phyloP scores from a whole-genome alignment of 2,113 vertebrate genomes.

The Neodontobutis hainanensis region DNA sequence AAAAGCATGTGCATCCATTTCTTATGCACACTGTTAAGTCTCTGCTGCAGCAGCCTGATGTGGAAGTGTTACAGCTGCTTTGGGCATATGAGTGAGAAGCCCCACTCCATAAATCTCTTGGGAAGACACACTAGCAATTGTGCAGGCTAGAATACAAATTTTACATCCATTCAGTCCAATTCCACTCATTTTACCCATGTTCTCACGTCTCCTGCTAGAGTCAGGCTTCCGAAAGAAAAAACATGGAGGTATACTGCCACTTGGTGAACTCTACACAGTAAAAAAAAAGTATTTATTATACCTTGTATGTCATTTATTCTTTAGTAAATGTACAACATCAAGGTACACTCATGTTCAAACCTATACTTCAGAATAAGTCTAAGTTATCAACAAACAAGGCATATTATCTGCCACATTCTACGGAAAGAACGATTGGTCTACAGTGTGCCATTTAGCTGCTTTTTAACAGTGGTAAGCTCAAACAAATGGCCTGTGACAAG shows the following conservation, averaged over 20 bases:
- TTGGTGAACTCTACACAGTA: neutral
- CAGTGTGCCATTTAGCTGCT: slow-evolving; percentile 58
- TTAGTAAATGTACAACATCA: neutral
- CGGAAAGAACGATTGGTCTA: slow-evolving; percentile 58
- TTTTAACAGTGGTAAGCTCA: slow-evolving; percentile 54
- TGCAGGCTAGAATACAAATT: slow-evolving; percentile 38
- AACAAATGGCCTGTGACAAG: slow-evolving; percentile 73
- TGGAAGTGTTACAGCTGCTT: slow-evolving; percentile 28
- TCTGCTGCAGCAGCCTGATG: slow-evolving; percentile 20
- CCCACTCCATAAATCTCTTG: slow-evolving; percentile 23
- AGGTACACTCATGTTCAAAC: neutral
- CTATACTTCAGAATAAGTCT: slow-evolving; percentile 76
- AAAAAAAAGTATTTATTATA: neutral
- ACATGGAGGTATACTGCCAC: neutral
- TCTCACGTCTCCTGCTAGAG: slow-evolving; percentile 22
- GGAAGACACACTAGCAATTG: slow-evolving; percentile 23
- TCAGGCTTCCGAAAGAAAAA: slow-evolving; percentile 1
- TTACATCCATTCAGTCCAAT: slow-evolving; percentile 23
- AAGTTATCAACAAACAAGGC: slow-evolving; percentile 57
- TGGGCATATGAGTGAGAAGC: slow-evolving; percentile 12
- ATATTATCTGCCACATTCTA: slow-evolving; percentile 55
- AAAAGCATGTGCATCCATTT: neutral
- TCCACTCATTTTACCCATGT: slow-evolving; percentile 7
- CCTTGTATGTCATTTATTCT: neutral
- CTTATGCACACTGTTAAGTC: neutral